These are phyloP conservation scores for Alauda arvensis DNA, from an alignment of 2,797 vertebrate species.

Conservation along the genomic window DNA sequence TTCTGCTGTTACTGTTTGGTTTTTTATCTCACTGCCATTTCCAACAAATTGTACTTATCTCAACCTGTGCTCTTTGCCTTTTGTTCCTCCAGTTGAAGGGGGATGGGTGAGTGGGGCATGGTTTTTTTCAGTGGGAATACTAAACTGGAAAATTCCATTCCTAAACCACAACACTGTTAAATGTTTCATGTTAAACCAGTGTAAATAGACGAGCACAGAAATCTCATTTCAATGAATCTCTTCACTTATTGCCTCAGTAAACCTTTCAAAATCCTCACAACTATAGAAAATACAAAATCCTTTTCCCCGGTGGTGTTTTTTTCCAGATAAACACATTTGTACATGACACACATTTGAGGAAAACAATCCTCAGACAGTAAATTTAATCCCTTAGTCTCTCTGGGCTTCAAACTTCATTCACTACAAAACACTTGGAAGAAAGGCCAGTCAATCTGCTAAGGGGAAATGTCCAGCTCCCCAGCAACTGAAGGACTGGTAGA, in stretches of 20 bases:
- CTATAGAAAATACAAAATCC: not conserved
- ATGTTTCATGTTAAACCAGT: not conserved
- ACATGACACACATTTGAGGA: not conserved
- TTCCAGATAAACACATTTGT: not conserved
- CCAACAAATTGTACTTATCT: not conserved
- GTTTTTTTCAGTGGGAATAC: not conserved
- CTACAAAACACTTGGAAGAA: not conserved
- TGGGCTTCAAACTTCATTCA: not conserved
- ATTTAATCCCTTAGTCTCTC: not conserved
- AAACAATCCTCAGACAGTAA: not conserved
- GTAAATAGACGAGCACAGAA: not conserved
- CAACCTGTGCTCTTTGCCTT: not conserved
- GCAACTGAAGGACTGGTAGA: not conserved
- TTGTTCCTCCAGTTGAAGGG: not conserved
- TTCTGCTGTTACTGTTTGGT: not conserved
- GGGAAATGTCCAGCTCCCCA: not conserved
- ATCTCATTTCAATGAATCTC: not conserved
- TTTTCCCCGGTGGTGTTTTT: not conserved
- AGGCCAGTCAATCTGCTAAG: not conserved
- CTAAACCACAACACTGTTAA: not conserved
- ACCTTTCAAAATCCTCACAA: not conserved
- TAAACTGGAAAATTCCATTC: not conserved
- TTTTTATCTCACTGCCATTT: not conserved
- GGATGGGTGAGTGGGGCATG: fast-evolving
- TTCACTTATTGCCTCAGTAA: not conserved